Evolutionary conservation across 2,797 vertebrate genomes (phyloP).

Genomic region (Pangasius krempfi): DNA sequence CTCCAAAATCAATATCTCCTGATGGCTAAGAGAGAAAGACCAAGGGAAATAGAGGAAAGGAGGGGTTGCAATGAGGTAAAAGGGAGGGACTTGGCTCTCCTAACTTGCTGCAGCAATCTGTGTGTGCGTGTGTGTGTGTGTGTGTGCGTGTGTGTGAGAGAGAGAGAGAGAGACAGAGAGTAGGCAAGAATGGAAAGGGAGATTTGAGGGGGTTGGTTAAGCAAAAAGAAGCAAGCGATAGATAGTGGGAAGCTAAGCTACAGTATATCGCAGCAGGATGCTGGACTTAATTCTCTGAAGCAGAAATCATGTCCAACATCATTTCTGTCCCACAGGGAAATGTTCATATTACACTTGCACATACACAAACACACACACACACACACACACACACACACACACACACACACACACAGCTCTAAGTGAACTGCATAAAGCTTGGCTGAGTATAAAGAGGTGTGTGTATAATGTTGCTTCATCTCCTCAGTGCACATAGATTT

Average conservation of each 20-base stretch:
- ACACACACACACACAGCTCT: neutral
- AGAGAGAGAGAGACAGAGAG: neutral
- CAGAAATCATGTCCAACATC: conserved; percentile 63
- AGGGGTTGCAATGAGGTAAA: conserved; percentile 35
- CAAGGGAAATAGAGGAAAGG: conserved; percentile 32
- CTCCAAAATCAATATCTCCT: conserved; percentile 72
- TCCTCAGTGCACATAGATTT: neutral
- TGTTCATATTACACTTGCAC: conserved; percentile 19
- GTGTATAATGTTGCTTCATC: neutral
- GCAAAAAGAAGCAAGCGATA: conserved; percentile 38
- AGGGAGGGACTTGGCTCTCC: conserved; percentile 47
- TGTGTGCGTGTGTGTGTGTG: conserved; percentile 41
- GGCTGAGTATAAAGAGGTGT: neutral
- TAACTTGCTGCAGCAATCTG: conserved; percentile 48
- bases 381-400: neutral
- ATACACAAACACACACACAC: neutral
- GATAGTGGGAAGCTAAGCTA: conserved; percentile 22
- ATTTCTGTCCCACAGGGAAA: conserved; percentile 47
- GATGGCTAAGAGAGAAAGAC: conserved; percentile 64
- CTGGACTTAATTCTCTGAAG: conserved; percentile 65
- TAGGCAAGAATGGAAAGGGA: conserved; percentile 23
- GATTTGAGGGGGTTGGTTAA: conserved; percentile 8
- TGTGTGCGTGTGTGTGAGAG: conserved; percentile 46
- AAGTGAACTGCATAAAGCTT: conserved; percentile 6
- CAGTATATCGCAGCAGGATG: conserved; percentile 51